Evolutionary conservation across 2,797 vertebrate genomes (phyloP).

Genomic region (Heteromormyrus szaboi): DNA sequence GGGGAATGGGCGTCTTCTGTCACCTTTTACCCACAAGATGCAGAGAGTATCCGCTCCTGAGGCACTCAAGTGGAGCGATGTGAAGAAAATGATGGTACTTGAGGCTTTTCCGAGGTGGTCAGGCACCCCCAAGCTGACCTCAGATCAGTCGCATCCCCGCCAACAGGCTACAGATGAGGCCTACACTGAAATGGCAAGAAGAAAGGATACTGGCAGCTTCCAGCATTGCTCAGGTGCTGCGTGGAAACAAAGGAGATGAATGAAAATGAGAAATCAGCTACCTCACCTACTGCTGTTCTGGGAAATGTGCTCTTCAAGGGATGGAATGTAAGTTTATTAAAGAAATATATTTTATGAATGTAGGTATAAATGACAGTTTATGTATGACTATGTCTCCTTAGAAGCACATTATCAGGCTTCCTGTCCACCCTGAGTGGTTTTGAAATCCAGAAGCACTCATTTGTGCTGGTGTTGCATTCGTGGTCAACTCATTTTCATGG

Average conservation of each 20-base stretch:
- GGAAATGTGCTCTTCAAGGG: background rate
- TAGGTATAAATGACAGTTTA: background rate
- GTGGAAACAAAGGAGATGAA: background rate
- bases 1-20: slow-evolving; percentile 11
- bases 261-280: background rate
- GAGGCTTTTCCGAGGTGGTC: background rate
- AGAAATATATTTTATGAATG: background rate
- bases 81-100: background rate
- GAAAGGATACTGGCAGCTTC: background rate
- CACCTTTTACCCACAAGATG: background rate
- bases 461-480: background rate
- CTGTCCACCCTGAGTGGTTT: background rate
- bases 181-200: background rate
- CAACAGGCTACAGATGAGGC: background rate
- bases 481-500: background rate
- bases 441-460: background rate
- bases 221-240: background rate
- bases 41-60: background rate
- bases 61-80: background rate
- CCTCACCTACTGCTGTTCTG: background rate
- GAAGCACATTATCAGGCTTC: background rate
- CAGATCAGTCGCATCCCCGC: background rate
- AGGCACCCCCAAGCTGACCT: background rate
- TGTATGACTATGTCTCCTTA: background rate
- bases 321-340: background rate